phyloP scores from a whole-genome alignment of 2,797 vertebrate genomes.

The Brachymystax lenok region DNA sequence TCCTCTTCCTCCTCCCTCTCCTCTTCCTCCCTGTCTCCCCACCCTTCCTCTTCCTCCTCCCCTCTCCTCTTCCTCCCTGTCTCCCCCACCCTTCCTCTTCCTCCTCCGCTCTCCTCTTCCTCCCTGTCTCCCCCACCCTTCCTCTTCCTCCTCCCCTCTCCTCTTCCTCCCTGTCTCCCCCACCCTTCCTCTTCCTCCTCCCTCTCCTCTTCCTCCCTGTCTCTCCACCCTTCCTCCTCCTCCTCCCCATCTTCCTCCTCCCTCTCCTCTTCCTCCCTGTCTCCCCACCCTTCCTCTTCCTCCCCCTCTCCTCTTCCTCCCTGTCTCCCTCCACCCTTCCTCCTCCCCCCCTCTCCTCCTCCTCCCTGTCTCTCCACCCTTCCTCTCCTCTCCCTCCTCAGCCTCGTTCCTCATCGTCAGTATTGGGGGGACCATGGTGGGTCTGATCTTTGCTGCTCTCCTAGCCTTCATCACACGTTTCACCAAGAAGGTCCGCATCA shows the following conservation, averaged over 20 bases:
- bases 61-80: slow-evolving; percentile 13
- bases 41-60: slow-evolving; percentile 87
- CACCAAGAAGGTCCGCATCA: slow-evolving; percentile 95
- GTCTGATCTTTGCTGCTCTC: slow-evolving; percentile 90
- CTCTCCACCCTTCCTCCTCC: not conserved
- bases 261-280: not conserved
- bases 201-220: too few relatives aligned
- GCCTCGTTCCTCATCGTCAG: slow-evolving; percentile 94
- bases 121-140: not conserved
- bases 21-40: slow-evolving; percentile 74
- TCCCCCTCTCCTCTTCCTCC: slow-evolving; percentile 73
- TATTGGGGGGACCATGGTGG: slow-evolving; percentile 88
- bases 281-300: slow-evolving; percentile 79
- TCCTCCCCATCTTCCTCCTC: not conserved
- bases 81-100: not conserved
- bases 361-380: not conserved
- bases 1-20: not conserved
- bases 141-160: slow-evolving; percentile 69
- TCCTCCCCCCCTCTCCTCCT: slow-evolving; percentile 69
- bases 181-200: too few relatives aligned
- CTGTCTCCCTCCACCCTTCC: slow-evolving; percentile 77
- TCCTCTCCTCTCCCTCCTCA: slow-evolving; percentile 48
- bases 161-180: not conserved
- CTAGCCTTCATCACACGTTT: slow-evolving; percentile 91
- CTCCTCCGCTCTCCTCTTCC: not conserved